These are phyloP conservation scores for Tenualosa ilisha DNA, from an alignment of 2,797 vertebrate species.

Conservation along the genomic window DNA sequence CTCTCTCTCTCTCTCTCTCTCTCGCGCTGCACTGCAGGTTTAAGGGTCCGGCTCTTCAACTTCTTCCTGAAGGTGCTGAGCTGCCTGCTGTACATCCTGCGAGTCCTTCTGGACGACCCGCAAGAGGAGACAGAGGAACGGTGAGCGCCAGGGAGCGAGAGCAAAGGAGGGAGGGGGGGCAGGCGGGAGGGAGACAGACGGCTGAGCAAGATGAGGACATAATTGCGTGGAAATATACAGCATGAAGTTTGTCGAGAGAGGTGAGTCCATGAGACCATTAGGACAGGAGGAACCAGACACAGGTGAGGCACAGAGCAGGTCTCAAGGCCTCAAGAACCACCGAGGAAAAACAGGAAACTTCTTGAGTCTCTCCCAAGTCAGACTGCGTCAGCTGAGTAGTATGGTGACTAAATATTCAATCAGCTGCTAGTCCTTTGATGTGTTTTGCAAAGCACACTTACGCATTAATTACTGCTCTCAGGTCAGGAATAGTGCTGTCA, in stretches of 20 bases:
- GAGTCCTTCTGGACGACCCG: conserved; percentile 82
- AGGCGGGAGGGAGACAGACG: conserved; percentile 30
- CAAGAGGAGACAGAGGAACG: conserved; percentile 72
- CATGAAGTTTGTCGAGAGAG: not conserved
- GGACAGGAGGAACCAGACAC: not conserved
- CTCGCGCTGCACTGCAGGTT: conserved; percentile 66
- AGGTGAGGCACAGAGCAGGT: not conserved
- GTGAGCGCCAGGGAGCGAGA: conserved; percentile 61
- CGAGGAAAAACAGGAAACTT: not conserved
- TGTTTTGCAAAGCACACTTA: not conserved
- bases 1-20: conserved; percentile 33
- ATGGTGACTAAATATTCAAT: not conserved
- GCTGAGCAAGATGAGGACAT: not conserved
- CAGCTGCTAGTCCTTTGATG: not conserved
- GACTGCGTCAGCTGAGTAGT: not conserved
- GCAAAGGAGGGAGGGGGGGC: not conserved
- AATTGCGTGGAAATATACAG: conserved; percentile 5
- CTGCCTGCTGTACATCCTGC: conserved; percentile 83
- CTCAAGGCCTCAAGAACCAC: too few species aligned
- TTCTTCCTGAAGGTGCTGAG: conserved; percentile 84
- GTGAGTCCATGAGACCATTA: conserved; percentile 9
- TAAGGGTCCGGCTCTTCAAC: conserved; percentile 85
- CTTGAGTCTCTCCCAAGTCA: not conserved
- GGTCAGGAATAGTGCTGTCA: not conserved
- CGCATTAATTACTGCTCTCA: not conserved